A percentile compares a stretch with the other conserved stretches of the same genome.
Conservation (phyloP, 1,140 invertebrate genomes). For the Orussus abietinus region DNA sequence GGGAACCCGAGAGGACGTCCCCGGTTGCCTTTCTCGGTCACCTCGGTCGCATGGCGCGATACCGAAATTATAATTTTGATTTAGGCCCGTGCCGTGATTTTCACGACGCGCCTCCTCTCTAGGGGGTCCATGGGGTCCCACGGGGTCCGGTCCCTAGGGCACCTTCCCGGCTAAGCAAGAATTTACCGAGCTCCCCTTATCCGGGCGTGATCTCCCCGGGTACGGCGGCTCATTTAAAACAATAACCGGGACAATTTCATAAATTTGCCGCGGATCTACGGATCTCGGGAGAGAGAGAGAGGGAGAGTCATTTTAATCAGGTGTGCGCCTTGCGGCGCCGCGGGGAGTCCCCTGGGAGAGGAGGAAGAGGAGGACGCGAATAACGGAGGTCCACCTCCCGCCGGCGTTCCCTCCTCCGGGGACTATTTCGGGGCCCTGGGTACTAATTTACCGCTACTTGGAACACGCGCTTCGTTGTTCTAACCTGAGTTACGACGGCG, state of each 20-base stretch:
- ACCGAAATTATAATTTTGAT: too few species aligned
- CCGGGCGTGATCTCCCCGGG: conserved; percentile 28
- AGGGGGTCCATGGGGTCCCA: conserved; percentile 7
- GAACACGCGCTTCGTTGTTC: conserved; percentile 41
- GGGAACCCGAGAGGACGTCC: too few species aligned
- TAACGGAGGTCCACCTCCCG: conserved; percentile 22
- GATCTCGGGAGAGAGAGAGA: conserved; percentile 23
- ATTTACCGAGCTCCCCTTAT: conserved; percentile 32
- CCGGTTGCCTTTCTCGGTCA: too few species aligned
- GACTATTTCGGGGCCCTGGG: conserved; percentile 28
- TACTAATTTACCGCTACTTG: conserved; percentile 48
- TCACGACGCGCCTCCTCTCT: neutral
- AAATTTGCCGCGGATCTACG: conserved; percentile 29
- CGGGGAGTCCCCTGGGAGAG: conserved; percentile 25
- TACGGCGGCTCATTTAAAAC: conserved; percentile 24
- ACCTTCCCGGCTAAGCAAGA: neutral
- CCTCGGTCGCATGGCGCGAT: too few species aligned
- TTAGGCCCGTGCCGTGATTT: neutral
- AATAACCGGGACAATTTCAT: conserved; percentile 36
- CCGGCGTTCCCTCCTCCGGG: conserved; percentile 13
- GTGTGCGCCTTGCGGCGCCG: conserved; percentile 24
- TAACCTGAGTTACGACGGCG: conserved; percentile 41
- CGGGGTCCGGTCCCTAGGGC: neutral
- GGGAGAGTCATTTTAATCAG: conserved; percentile 35
- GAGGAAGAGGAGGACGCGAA: conserved; percentile 10